These are phyloP conservation scores for Neodon shergylaensis DNA, from an alignment of 2,113 vertebrate genomes.

Conservation along the genomic window DNA sequence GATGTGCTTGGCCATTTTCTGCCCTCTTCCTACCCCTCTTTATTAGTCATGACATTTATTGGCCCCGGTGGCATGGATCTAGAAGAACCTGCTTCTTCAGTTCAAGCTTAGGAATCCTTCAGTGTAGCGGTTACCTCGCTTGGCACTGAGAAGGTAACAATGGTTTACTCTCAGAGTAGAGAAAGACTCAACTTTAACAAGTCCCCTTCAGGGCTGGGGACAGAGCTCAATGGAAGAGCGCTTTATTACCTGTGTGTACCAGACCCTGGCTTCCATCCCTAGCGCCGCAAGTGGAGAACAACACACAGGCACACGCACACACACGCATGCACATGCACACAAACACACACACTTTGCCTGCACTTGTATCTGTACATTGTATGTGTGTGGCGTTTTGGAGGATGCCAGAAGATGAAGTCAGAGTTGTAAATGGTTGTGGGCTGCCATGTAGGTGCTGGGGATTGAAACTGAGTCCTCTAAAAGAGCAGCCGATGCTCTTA, in stretches of 20 bases:
- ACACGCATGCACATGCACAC: background rate
- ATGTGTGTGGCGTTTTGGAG: background rate
- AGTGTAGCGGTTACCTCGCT: background rate
- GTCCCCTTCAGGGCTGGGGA: background rate
- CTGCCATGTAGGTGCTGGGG: background rate
- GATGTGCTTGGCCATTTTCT: background rate
- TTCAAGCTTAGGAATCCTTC: constrained; percentile 16
- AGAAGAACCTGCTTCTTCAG: constrained; percentile 1
- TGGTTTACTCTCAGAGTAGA: constrained; percentile 26
- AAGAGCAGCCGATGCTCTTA: background rate
- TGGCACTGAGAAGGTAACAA: background rate
- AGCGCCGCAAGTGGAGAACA: background rate
- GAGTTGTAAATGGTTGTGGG: background rate
- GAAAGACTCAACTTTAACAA: constrained; percentile 34
- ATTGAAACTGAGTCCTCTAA: background rate
- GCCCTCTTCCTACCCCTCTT: background rate
- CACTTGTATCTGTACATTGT: too few relatives aligned
- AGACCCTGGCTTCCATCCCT: background rate
- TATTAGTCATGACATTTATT: constrained; percentile 41
- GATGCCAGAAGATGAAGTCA: background rate
- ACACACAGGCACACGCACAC: background rate
- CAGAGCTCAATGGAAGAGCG: background rate
- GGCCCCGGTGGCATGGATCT: background rate
- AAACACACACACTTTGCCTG: too few relatives aligned
- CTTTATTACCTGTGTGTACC: background rate